Evolutionary conservation across 2,888 invertebrate genomes (phyloP).

Genomic region (Atherix ibis): DNA sequence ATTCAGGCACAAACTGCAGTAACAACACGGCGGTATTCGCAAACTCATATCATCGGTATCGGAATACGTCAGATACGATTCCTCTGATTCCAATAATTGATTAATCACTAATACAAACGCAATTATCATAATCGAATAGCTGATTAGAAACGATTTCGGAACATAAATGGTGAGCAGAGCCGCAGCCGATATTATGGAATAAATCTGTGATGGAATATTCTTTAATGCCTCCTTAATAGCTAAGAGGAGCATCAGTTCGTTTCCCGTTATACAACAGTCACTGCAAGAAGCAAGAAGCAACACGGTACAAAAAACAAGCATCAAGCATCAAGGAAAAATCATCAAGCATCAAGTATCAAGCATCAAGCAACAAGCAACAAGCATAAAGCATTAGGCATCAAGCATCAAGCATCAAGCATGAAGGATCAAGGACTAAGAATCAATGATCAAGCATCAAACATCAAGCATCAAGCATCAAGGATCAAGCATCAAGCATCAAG

Average conservation of each 20-base stretch:
- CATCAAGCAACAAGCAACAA: too few relatives aligned
- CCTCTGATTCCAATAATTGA: conserved; percentile 22
- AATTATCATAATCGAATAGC: conserved; percentile 28
- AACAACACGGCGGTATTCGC: conserved; percentile 25
- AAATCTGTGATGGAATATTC: conserved; percentile 13
- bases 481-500: too few relatives aligned
- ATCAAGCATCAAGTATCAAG: too few relatives aligned
- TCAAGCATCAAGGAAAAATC: too few relatives aligned
- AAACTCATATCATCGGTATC: conserved; percentile 24
- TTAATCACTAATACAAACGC: conserved; percentile 25
- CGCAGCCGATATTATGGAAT: conserved; percentile 24
- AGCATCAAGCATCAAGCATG: too few relatives aligned
- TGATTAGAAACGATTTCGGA: conserved; percentile 25
- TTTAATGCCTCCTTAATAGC: conserved; percentile 14
- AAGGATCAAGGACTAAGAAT: too few relatives aligned
- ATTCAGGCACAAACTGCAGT: conserved; percentile 22
- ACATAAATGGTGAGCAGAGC: conserved; percentile 23
- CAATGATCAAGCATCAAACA: too few relatives aligned
- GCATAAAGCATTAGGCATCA: too few relatives aligned
- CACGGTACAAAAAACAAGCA: too few relatives aligned
- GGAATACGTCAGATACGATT: conserved; percentile 27
- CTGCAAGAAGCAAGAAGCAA: too few relatives aligned
- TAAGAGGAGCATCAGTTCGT: conserved; percentile 22
- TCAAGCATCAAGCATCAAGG: too few relatives aligned
- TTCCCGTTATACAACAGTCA: too few relatives aligned